These are phyloP conservation scores for Eupristina koningsbergeri DNA, from an alignment of 1,140 invertebrate genomes.

Conservation along the genomic window DNA sequence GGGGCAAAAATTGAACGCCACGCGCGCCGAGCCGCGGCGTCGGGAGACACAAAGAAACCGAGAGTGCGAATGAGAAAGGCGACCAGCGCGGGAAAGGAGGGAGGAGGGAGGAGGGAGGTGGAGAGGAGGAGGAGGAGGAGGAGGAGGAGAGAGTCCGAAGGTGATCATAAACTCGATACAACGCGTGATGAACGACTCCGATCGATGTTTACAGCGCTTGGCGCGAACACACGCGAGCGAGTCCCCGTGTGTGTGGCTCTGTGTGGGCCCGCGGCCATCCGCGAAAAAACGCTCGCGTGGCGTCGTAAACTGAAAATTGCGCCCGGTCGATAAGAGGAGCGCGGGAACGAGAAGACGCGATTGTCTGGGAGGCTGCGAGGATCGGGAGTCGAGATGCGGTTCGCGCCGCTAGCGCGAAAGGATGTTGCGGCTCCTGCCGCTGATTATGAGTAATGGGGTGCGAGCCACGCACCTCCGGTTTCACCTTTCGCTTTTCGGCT, in stretches of 20 bases:
- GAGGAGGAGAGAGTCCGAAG: conserved; percentile 46
- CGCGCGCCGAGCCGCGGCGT: too few relatives aligned
- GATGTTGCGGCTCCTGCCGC: too few relatives aligned
- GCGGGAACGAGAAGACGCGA: too few relatives aligned
- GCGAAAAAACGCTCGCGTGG: conserved; percentile 6
- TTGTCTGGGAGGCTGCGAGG: too few relatives aligned
- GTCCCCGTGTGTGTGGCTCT: conserved; percentile 28
- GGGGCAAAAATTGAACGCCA: not conserved
- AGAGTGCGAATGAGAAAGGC: not conserved
- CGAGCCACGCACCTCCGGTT: not conserved
- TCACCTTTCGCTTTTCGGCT: not conserved
- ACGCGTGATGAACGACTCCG: conserved; percentile 53
- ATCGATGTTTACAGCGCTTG: conserved; percentile 56
- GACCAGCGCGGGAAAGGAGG: not conserved
- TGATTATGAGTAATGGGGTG: conserved; percentile 42
- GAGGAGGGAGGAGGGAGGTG: too few relatives aligned
- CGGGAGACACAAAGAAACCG: not conserved
- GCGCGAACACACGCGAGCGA: not conserved
- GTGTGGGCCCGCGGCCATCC: conserved; percentile 51
- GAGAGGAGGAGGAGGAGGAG: too few relatives aligned
- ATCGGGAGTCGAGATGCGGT: too few relatives aligned
- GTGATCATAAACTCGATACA: conserved; percentile 56
- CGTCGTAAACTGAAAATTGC: conserved; percentile 33
- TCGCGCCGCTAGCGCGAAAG: not conserved
- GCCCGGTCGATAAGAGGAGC: not conserved